These are phyloP conservation scores for Cosmia trapezina DNA, from an alignment of 2,888 invertebrate genomes.

Conservation along the genomic window DNA sequence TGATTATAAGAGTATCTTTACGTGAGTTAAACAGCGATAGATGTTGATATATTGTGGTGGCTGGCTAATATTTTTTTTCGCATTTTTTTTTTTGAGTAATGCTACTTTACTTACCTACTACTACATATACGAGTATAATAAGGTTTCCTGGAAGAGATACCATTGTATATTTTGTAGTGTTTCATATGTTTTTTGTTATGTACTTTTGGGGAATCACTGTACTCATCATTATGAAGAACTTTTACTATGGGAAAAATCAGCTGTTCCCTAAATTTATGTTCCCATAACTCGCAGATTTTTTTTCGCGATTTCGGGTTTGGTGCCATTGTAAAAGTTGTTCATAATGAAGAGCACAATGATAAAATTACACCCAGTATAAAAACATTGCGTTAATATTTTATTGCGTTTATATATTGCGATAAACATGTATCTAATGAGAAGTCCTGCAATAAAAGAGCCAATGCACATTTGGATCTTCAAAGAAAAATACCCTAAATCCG, in stretches of 20 bases:
- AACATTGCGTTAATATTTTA: not conserved
- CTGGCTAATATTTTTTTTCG: not conserved
- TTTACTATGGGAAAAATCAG: no score
- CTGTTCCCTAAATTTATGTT: no score
- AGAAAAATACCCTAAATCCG: not conserved
- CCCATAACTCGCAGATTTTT: no score
- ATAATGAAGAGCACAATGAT: no score
- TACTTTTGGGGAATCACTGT: no score
- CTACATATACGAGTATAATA: no score
- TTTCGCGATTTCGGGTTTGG: no score
- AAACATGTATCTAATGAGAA: not conserved
- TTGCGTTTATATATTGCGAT: not conserved
- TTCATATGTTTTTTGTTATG: no score
- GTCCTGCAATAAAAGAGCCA: not conserved
- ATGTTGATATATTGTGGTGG: not conserved
- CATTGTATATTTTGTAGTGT: no score
- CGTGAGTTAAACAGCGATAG: not conserved
- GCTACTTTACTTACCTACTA: not conserved
- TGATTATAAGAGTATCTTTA: conserved; percentile 22
- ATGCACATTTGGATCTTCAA: not conserved
- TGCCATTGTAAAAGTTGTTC: no score
- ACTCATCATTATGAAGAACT: no score
- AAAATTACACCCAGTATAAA: not conserved
- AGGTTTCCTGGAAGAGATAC: no score
- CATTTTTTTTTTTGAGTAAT: not conserved